Conservation (phyloP, 2,797 vertebrate genomes). For the Silurus lanzhouensis region DNA sequence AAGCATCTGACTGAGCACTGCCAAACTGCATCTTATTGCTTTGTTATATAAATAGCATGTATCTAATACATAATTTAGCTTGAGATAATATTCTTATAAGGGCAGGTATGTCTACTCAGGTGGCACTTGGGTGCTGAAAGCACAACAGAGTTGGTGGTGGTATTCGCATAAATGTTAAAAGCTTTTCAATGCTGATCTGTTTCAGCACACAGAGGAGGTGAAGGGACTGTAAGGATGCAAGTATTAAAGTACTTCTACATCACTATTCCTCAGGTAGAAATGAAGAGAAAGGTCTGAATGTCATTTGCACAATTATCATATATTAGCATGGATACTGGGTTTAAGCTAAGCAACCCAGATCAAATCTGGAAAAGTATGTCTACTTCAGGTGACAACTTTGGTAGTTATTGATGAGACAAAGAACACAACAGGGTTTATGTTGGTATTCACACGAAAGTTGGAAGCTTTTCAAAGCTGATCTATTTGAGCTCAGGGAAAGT, state of each 20-base stretch:
- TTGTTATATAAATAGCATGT: neutral
- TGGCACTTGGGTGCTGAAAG: neutral
- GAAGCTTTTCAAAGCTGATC: too few relatives aligned
- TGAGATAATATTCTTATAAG: neutral
- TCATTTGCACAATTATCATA: too few relatives aligned
- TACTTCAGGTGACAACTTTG: too few relatives aligned
- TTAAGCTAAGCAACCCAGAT: too few relatives aligned
- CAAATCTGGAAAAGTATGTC: too few relatives aligned
- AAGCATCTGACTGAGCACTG: neutral
- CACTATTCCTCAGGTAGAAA: too few relatives aligned
- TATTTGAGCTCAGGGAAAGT: too few relatives aligned
- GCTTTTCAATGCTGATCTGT: neutral
- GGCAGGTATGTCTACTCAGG: neutral
- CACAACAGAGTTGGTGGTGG: neutral
- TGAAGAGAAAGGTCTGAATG: too few relatives aligned
- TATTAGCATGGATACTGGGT: too few relatives aligned
- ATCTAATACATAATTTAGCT: conserved; percentile 1
- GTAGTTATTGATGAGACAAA: too few relatives aligned
- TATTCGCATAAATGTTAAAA: neutral
- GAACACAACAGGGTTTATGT: too few relatives aligned
- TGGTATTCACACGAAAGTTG: too few relatives aligned
- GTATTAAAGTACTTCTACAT: neutral
- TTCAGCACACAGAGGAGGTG: neutral
- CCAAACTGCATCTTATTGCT: neutral
- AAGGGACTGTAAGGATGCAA: neutral